These are phyloP conservation scores for Mongoloraphidia duomilia DNA, from an alignment of 2,888 invertebrate species.

Conservation along the genomic window DNA sequence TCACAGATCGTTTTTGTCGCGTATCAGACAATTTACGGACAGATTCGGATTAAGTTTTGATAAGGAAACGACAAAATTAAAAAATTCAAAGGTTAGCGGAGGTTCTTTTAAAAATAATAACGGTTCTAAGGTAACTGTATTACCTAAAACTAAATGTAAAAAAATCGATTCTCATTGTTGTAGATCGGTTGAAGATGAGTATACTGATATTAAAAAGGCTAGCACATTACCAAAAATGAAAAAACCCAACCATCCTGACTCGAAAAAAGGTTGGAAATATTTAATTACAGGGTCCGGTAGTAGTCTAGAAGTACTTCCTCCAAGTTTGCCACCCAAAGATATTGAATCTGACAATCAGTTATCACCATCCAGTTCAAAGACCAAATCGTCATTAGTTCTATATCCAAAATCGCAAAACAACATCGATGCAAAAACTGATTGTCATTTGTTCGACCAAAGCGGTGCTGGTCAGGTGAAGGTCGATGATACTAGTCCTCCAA, in stretches of 20 bases:
- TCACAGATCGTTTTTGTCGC: slow-evolving; percentile 32
- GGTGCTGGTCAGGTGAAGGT: neutral
- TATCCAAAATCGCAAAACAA: neutral
- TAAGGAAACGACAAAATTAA: slow-evolving; percentile 25
- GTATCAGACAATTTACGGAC: slow-evolving; percentile 38
- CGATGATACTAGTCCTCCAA: neutral
- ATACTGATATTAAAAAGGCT: slow-evolving; percentile 23
- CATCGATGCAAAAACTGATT: neutral
- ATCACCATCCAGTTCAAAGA: slow-evolving; percentile 11
- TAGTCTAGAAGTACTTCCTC: neutral
- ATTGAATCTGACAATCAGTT: slow-evolving; percentile 22
- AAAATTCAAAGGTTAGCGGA: slow-evolving; percentile 14
- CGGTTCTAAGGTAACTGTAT: slow-evolving; percentile 16
- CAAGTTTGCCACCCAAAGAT: slow-evolving; percentile 12
- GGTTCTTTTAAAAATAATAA: slow-evolving; percentile 22
- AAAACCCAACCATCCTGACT: slow-evolving; percentile 17
- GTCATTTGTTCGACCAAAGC: too few species aligned
- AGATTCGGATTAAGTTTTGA: slow-evolving; percentile 34
- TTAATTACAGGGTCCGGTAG: slow-evolving; percentile 20
- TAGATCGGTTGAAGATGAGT: slow-evolving; percentile 23
- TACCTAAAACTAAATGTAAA: slow-evolving; percentile 17
- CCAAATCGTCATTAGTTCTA: too few species aligned
- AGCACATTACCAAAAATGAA: slow-evolving; percentile 25
- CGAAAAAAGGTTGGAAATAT: slow-evolving; percentile 27
- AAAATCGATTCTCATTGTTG: slow-evolving; percentile 13